Evolutionary conservation across 2,113 vertebrate genomes (phyloP).

Genomic region (Percopsis transmontana): DNA sequence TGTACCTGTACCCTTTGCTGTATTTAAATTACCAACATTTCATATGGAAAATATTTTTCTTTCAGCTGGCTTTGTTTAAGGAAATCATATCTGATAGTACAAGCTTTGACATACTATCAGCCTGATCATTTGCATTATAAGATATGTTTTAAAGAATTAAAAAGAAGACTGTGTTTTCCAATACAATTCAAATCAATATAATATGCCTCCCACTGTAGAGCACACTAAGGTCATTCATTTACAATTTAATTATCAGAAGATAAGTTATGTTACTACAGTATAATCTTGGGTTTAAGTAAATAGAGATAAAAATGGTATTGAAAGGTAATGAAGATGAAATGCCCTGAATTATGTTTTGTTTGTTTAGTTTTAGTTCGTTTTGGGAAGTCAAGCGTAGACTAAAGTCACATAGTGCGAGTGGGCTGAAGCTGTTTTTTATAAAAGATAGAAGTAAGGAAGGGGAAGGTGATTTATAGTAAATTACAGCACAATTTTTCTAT

Average conservation of each 20-base stretch:
- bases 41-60: not conserved
- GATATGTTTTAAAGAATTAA: not conserved
- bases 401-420: not conserved
- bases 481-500: not conserved
- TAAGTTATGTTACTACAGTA: slow-evolving; percentile 7
- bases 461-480: slow-evolving; percentile 17
- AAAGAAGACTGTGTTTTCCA: not conserved
- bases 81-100: slow-evolving; percentile 2
- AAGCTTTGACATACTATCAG: not conserved
- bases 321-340: slow-evolving; percentile 29
- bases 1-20: slow-evolving; percentile 4
- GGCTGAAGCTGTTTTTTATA: not conserved
- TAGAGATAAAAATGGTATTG: not conserved
- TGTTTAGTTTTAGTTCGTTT: too few relatives aligned
- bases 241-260: not conserved
- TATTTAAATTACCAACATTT: slow-evolving; percentile 2
- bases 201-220: not conserved
- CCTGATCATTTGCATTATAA: not conserved
- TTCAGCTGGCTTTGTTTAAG: not conserved
- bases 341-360: not conserved
- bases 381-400: not conserved
- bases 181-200: not conserved
- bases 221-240: slow-evolving; percentile 1
- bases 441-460: slow-evolving; percentile 7
- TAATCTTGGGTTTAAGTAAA: not conserved